Conservation (phyloP, 30 jellyfish, hydroid and myxozoan species). For the Pelagia noctiluca region DNA sequence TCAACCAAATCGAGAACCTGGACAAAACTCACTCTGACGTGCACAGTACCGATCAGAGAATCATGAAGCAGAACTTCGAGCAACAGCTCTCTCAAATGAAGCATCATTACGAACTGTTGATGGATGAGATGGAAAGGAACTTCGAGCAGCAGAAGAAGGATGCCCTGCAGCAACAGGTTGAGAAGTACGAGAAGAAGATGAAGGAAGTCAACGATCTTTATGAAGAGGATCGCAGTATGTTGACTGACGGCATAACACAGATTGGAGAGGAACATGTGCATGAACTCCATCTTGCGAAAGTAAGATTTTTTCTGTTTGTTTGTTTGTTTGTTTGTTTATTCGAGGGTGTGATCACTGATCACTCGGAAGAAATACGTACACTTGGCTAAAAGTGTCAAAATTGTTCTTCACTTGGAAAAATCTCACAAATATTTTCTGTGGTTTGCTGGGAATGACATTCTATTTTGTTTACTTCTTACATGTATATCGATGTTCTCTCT, state of each 20-base stretch:
- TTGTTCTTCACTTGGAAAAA: too few species aligned
- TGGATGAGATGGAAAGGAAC: conserved; percentile 29
- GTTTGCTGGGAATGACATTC: too few species aligned
- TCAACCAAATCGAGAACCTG: conserved; percentile 34
- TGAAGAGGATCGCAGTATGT: conserved; percentile 46
- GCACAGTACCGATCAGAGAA: conserved; percentile 55
- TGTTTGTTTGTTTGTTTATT: background rate
- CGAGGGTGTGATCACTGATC: too few species aligned
- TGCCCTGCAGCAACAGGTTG: conserved; percentile 41
- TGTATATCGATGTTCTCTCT: too few species aligned
- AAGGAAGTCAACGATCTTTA: conserved; percentile 43
- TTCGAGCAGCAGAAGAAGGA: conserved; percentile 47
- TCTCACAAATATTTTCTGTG: too few species aligned
- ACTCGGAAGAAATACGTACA: too few species aligned
- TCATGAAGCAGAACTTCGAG: conserved; percentile 69
- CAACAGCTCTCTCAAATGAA: conserved; percentile 69
- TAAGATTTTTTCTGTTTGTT: background rate
- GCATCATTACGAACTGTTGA: conserved; percentile 47
- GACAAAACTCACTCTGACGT: conserved; percentile 47
- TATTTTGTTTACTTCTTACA: too few species aligned
- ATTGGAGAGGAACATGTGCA: conserved; percentile 51
- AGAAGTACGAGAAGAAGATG: conserved; percentile 46
- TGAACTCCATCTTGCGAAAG: conserved; percentile 35
- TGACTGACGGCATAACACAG: conserved; percentile 1
- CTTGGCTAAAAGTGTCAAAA: too few species aligned